Conservation (phyloP, 2,888 invertebrate genomes). For the Bembecia ichneumoniformis region DNA sequence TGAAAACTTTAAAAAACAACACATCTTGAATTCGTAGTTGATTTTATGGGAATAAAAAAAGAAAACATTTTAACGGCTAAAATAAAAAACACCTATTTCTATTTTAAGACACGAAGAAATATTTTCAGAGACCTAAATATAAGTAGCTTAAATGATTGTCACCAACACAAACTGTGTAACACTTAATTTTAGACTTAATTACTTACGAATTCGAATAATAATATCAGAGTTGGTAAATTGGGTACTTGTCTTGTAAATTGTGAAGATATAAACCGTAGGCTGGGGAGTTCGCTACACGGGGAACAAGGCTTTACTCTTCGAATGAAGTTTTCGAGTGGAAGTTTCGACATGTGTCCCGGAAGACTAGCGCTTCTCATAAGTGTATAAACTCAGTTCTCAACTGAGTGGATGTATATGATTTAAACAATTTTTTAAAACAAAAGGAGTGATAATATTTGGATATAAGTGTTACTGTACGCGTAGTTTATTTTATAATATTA, state of each 20-base stretch:
- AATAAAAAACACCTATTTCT: no score
- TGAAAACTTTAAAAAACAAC: no score
- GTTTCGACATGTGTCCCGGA: slow-evolving; percentile 58
- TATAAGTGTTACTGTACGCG: no score
- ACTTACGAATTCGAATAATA: slow-evolving; percentile 22
- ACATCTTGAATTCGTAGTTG: no score
- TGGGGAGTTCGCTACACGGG: slow-evolving; percentile 26
- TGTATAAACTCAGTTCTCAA: background rate
- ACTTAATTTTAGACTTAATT: slow-evolving; percentile 6
- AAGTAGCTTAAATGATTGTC: no score
- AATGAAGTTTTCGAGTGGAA: slow-evolving; percentile 49
- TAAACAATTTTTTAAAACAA: no score
- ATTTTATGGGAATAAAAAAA: no score
- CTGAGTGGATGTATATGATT: background rate
- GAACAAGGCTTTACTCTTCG: slow-evolving; percentile 56
- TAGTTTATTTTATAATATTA: no score
- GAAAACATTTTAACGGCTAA: no score
- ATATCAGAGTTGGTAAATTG: slow-evolving; percentile 26
- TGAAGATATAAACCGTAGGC: slow-evolving; percentile 26
- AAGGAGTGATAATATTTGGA: no score
- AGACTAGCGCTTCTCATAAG: slow-evolving; percentile 26
- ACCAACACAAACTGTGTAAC: background rate
- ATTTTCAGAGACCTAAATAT: no score
- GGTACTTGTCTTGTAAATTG: slow-evolving; percentile 27
- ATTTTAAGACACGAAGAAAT: no score